Evolutionary conservation across 2,113 vertebrate species (phyloP), one percentile per base, ranked within the genome.

Genomic region (Hyla sarda): DNA sequence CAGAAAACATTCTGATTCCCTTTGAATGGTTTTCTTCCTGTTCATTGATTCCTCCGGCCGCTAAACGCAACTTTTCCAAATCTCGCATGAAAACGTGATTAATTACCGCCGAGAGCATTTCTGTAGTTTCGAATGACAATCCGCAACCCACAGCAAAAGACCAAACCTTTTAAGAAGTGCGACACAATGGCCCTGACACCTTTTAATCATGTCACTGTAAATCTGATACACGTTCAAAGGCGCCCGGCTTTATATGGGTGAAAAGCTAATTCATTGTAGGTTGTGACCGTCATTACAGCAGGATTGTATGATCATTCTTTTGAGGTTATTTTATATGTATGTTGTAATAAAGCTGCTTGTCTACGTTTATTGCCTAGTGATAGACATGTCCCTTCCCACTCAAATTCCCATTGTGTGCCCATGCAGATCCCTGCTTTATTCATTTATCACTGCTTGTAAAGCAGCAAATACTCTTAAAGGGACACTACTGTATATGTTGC

Each of bases 41-140:
- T 75, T 56, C 23, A 83, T 74, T 72, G 72, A 75, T 47, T 62
- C 54, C 54, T 62, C 30, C 19, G 19, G 12, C 32, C 71, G 34
- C 54, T 84, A 45, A 30, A 76, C 28, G 41, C 50, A 37, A 56
- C 47, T 41, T 25, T 73, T 28, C 21, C 9, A 23, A 71, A 37
- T 54, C 48, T 83, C 9, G 30, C 65, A 52, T 69, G 21, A 85
- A 69, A 50, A 45, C 82, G 47, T 37, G 41, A 48, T 77, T 77
- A 69, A 85, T 85, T 78, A 54, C 58, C 5, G 45, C 16, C 25
- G 13, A 48, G n/a, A 62, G 73, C 73, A 85, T 37, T 67, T 65
- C 28, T 78, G 60, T 52, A 48, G 83, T 85, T 56, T 85, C 74
- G 67, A 85, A 85, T 85, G 58, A 85, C 83, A 62, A 69, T 85